Base-by-base conservation (phyloP, 2,113 vertebrate genomes). In the Brachypteracias leptosomus region DNA sequence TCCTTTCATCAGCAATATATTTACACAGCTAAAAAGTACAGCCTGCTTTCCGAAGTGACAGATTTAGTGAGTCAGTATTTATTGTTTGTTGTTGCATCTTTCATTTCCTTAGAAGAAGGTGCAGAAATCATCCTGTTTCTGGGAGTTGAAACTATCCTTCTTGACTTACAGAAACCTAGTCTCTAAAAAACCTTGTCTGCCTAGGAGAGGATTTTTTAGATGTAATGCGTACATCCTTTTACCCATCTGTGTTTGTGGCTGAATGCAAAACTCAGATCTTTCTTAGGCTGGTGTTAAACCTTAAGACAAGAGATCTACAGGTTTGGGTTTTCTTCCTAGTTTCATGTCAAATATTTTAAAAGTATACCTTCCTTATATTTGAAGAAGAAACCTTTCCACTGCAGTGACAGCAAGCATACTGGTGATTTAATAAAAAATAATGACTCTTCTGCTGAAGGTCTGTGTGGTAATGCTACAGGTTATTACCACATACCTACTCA, bases 161-260 rank as follows among this genome's bases (percentile, higher is more conserved):
- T 57, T 86, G 31, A 74, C 13, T 71, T 84, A 70, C 9, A 74
- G 59, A 80, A 78, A 35, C 20, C 13, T 63, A 10, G 5, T 24
- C 0, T 28, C 26, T n/a, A 38, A 16, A 63, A 92, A 58, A 62
- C 1, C 5, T 35, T 1, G 7, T 54, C 36, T 82, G 22, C 24
- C 10, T 24, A 10, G 13, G 38, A 65, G 20, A 16, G 7, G 3
- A 16, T 28, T 47, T 62, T 46, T 57, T 19, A 62, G 42, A 7
- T 4, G 1, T 0, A 5, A 12, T 4, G 4, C 42, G 54, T 2
- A 1, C 10, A 10, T 42, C 26, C 11, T 73, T 88, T 61, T 55
- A 3, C 62, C n/a, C 6, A 3, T 68, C 24, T 1, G 0, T 20
- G 8, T 70, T 68, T 73, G 35, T 83, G 79, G 8, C 51, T 80